These are phyloP conservation scores for Orchestes rusci DNA, from an alignment of 2,888 invertebrate species.

Conservation along the genomic window DNA sequence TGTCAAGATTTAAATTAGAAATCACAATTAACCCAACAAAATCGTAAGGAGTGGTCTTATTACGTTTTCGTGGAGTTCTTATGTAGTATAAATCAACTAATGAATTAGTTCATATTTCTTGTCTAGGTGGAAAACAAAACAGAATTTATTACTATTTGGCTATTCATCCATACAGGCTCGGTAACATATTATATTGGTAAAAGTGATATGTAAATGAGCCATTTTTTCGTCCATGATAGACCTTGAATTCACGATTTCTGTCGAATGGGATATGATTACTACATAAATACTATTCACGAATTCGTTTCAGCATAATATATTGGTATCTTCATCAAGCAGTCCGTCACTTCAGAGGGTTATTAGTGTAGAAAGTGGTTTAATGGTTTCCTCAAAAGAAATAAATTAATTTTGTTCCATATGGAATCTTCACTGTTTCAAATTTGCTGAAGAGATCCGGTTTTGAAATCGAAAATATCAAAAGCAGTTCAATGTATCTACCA, in stretches of 20 bases:
- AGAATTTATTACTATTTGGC: constrained; percentile 21
- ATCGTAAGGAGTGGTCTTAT: constrained; percentile 20
- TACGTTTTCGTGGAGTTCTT: constrained; percentile 17
- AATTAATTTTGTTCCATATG: too few relatives aligned
- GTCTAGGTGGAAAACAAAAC: constrained; percentile 19
- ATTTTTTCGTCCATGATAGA: constrained; percentile 11
- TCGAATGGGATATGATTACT: too few relatives aligned
- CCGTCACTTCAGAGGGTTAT: too few relatives aligned
- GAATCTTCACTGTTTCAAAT: too few relatives aligned
- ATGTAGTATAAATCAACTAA: constrained; percentile 14
- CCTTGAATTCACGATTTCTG: constrained; percentile 9
- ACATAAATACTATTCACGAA: too few relatives aligned
- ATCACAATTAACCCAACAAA: constrained; percentile 18
- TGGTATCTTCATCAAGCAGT: too few relatives aligned
- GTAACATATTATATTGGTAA: constrained; percentile 20
- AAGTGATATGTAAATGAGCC: constrained; percentile 23
- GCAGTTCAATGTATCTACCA: too few relatives aligned
- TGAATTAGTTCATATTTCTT: constrained; percentile 22
- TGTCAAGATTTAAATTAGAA: constrained; percentile 22
- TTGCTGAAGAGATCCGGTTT: too few relatives aligned
- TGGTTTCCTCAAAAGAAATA: too few relatives aligned
- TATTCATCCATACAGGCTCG: constrained; percentile 18
- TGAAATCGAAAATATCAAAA: too few relatives aligned
- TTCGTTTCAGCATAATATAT: too few relatives aligned
- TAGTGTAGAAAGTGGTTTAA: too few relatives aligned